Conservation (phyloP, 2,888 invertebrate species). For the Anthoptus insignis region DNA sequence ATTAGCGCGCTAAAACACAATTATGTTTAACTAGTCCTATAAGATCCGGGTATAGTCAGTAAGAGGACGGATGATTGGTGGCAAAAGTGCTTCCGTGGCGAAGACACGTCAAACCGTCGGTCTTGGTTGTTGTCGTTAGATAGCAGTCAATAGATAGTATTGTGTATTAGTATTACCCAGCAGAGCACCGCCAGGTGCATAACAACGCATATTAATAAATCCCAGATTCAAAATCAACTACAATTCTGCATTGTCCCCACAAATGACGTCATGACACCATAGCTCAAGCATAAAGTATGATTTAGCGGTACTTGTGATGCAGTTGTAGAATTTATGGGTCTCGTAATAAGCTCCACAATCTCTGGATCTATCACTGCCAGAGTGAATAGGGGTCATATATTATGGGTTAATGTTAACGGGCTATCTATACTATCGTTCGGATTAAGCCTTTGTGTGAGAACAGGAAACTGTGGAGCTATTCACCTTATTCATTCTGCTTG, state of each 20-base stretch:
- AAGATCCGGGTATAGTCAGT: no score
- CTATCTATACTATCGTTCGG: conserved; percentile 22
- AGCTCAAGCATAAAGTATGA: conserved; percentile 7
- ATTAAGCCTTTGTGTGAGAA: not conserved
- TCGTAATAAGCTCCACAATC: conserved; percentile 29
- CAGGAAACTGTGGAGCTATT: not conserved
- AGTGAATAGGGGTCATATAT: conserved; percentile 26
- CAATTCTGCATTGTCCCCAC: not conserved
- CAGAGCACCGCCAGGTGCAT: not conserved
- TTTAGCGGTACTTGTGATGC: conserved; percentile 14
- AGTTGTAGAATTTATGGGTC: conserved; percentile 22
- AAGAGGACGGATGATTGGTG: no score
- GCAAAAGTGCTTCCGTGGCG: no score
- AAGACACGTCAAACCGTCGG: no score
- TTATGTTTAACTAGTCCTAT: conserved; percentile 13
- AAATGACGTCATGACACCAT: conserved; percentile 5
- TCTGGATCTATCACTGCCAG: conserved; percentile 24
- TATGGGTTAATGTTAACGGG: conserved; percentile 22
- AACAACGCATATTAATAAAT: not conserved
- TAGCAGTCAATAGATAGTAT: no score
- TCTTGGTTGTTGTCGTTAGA: no score
- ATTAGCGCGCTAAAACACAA: no score
- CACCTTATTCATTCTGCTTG: no score
- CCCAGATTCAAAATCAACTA: not conserved
- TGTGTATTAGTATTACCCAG: no score